Evolutionary conservation across 64 coral and sea anemone species (phyloP).

Genomic region (Montipora sp.): DNA sequence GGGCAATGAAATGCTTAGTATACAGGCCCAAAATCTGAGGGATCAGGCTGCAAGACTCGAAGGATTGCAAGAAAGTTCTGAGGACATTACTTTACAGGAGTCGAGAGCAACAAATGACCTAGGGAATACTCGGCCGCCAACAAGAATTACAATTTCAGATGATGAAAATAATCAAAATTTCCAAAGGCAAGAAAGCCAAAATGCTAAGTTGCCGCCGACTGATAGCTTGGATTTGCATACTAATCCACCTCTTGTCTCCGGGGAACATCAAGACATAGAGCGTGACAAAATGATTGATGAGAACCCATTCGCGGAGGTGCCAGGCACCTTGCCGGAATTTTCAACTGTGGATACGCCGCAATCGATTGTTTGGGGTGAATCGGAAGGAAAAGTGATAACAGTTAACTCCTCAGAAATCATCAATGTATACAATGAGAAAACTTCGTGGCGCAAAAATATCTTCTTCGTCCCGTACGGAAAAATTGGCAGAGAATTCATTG

Average conservation of each 20-base stretch:
- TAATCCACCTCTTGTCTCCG: slow-evolving; percentile 33
- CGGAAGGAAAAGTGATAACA: slow-evolving; percentile 62
- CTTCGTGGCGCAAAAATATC: slow-evolving; percentile 65
- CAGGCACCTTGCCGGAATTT: slow-evolving; percentile 64
- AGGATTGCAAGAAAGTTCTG: no score
- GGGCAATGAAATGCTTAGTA: no score
- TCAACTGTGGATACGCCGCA: slow-evolving; percentile 53
- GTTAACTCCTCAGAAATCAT: slow-evolving; percentile 51
- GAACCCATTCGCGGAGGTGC: slow-evolving; percentile 45
- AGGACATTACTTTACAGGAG: no score
- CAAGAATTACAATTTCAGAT: slow-evolving; percentile 22
- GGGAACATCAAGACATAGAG: slow-evolving; percentile 49
- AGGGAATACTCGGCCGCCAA: no score
- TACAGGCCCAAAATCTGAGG: no score
- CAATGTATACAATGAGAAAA: slow-evolving; percentile 47
- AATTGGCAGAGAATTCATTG: slow-evolving; percentile 66
- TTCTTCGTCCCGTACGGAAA: slow-evolving; percentile 60
- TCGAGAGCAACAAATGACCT: no score
- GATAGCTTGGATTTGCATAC: slow-evolving; percentile 61
- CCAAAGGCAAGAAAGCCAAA: slow-evolving; percentile 45
- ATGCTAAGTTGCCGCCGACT: slow-evolving; percentile 44
- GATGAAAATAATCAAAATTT: slow-evolving; percentile 48
- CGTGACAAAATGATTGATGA: slow-evolving; percentile 31
- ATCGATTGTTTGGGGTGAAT: slow-evolving; percentile 79
- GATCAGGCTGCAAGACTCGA: no score